Percentiles rank a stretch among this genome's conserved stretches.
These are phyloP conservation scores for Platerodrilus igneus DNA, from an alignment of 2,888 invertebrate species.

Conservation along the genomic window DNA sequence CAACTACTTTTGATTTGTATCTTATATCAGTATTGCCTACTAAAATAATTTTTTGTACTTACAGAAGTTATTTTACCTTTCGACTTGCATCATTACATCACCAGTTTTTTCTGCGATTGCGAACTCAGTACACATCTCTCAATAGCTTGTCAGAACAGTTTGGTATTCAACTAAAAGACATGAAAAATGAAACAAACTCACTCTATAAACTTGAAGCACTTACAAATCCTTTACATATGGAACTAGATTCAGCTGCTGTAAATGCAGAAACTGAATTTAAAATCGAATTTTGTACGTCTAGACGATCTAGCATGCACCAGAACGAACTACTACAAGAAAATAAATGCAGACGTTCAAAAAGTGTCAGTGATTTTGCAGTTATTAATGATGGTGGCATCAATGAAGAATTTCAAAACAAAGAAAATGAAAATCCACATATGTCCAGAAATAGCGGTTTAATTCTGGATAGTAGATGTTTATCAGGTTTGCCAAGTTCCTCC, in stretches of 20 bases:
- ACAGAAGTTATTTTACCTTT: conserved; percentile 68
- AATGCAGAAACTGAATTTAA: conserved; percentile 44
- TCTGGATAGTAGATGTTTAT: conserved; percentile 40
- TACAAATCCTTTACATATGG: conserved; percentile 34
- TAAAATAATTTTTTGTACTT: conserved; percentile 33
- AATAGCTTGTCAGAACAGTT: conserved; percentile 60
- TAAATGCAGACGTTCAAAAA: conserved; percentile 46
- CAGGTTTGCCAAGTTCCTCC: conserved; percentile 35
- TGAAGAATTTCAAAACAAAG: conserved; percentile 62
- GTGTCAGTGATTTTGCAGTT: conserved; percentile 51
- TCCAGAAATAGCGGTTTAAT: conserved; percentile 32
- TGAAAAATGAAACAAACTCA: conserved; percentile 47
- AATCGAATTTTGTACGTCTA: conserved; percentile 42
- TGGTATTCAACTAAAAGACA: conserved; percentile 52
- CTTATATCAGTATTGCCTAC: not conserved
- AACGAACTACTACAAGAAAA: conserved; percentile 22
- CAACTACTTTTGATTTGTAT: too few species aligned
- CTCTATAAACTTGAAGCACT: conserved; percentile 44
- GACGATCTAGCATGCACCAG: conserved; percentile 25
- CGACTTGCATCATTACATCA: conserved; percentile 74
- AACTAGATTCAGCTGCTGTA: conserved; percentile 34
- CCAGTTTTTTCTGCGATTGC: conserved; percentile 67
- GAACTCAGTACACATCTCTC: conserved; percentile 66
- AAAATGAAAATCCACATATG: conserved; percentile 59
- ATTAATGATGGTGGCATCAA: conserved; percentile 39